Conservation (phyloP, 2,888 invertebrate species). For the Onchidella celtica region DNA sequence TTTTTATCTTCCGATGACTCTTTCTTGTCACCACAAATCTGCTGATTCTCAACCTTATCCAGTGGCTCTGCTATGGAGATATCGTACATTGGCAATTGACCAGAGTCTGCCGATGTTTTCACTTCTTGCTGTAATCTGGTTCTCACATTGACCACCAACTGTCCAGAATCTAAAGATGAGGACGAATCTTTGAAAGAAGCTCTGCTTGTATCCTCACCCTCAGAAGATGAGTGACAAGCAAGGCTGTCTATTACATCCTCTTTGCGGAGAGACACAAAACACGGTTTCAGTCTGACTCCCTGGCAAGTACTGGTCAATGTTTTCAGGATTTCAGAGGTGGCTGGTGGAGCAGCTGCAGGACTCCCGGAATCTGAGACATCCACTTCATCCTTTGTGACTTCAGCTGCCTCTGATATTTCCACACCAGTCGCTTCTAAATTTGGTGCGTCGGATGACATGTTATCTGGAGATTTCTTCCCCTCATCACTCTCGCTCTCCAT, state of each 20-base stretch:
- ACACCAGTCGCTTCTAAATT: neutral
- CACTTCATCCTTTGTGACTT: neutral
- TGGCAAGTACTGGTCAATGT: neutral
- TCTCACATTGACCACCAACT: conserved; percentile 6
- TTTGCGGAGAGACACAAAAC: conserved; percentile 21
- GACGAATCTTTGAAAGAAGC: neutral
- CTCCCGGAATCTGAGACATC: neutral
- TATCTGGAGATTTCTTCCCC: neutral
- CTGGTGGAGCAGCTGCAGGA: neutral
- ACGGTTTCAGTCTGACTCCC: neutral
- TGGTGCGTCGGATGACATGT: neutral
- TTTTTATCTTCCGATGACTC: neutral
- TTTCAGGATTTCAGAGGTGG: neutral
- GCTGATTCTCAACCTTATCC: neutral
- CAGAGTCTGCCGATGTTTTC: neutral
- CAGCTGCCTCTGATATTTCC: neutral
- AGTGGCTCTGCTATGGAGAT: neutral
- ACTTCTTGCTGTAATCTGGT: neutral
- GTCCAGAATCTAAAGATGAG: neutral
- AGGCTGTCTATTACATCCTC: neutral
- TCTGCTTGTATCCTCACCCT: neutral
- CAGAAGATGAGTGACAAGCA: neutral
- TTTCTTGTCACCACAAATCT: no score
- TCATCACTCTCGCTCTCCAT: neutral
- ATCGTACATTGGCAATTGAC: neutral